Percentiles rank a stretch among this genome's conserved stretches.
Conservation (phyloP, 37 sponge, comb jelly and placozoan species). For the Chondrosia reniformis region DNA sequence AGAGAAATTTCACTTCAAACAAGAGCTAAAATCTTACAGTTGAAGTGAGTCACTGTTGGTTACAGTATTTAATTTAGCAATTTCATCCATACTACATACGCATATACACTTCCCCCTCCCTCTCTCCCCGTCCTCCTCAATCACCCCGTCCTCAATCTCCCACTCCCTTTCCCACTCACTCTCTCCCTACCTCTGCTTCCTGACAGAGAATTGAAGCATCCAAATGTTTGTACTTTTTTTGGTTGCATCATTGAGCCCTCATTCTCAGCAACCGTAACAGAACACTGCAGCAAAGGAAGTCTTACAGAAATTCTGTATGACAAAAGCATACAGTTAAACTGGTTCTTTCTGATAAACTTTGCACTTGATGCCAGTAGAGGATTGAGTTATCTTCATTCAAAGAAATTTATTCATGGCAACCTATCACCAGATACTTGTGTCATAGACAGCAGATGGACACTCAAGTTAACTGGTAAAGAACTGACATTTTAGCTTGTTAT, state of each 20-base stretch:
- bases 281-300: constrained; percentile 36
- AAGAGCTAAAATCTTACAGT: too few species aligned
- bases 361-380: constrained; percentile 28
- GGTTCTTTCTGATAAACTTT: constrained; percentile 42
- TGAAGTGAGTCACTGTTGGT: too few species aligned
- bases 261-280: constrained; percentile 10
- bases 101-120: not conserved
- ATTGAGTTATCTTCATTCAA: constrained; percentile 43
- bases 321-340: constrained; percentile 4
- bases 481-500: too few species aligned
- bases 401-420: constrained; percentile 41
- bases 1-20: too few species aligned
- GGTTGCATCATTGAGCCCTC: constrained; percentile 28
- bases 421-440: constrained; percentile 57
- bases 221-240: constrained; percentile 32
- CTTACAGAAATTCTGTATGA: constrained; percentile 22
- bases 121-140: not conserved
- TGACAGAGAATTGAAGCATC: constrained; percentile 32
- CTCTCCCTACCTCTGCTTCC: not conserved
- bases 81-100: not conserved
- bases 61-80: not conserved
- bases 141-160: not conserved
- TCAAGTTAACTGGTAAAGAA: constrained; percentile 64
- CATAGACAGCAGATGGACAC: constrained; percentile 37
- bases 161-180: not conserved